Evolutionary conservation across 2,113 vertebrate genomes (phyloP).

Genomic region (Syngnathoides biaculeatus): DNA sequence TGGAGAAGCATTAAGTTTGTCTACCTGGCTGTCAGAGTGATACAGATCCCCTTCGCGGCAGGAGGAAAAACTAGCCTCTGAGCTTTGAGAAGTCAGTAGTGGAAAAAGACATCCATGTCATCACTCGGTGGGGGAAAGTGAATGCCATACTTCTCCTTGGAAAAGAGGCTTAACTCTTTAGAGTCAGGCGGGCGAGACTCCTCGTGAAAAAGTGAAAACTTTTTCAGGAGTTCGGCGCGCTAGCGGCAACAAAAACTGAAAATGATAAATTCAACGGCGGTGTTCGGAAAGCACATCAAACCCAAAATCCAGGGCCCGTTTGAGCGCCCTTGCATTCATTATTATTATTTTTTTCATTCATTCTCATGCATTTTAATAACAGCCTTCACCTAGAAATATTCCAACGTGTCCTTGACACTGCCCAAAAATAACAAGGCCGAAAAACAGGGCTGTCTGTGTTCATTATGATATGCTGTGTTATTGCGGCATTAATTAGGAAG

Average conservation of each 20-base stretch:
- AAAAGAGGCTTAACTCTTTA: slow-evolving; percentile 25
- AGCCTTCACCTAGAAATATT: slow-evolving; percentile 74
- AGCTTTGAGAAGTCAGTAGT: slow-evolving; percentile 31
- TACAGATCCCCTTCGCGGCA: slow-evolving; percentile 25
- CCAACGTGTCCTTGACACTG: slow-evolving; percentile 57
- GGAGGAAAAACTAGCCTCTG: slow-evolving; percentile 27
- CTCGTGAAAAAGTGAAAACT: slow-evolving; percentile 51
- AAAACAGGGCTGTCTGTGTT: slow-evolving; percentile 72
- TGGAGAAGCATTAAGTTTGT: slow-evolving; percentile 62
- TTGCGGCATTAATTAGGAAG: slow-evolving; percentile 75
- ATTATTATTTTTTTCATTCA: slow-evolving; percentile 71
- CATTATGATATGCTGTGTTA: slow-evolving; percentile 68
- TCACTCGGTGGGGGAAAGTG: slow-evolving; percentile 29
- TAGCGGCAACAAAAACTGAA: slow-evolving; percentile 54
- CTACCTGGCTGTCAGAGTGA: slow-evolving; percentile 56
- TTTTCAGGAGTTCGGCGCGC: slow-evolving; percentile 15
- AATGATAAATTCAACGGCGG: slow-evolving; percentile 65
- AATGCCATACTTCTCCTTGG: slow-evolving; percentile 38
- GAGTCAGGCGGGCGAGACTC: slow-evolving; percentile 16
- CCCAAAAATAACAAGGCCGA: slow-evolving; percentile 79
- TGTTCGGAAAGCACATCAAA: slow-evolving; percentile 69
- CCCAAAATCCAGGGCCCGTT: slow-evolving; percentile 49
- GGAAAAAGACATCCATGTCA: slow-evolving; percentile 39
- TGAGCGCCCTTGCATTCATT: slow-evolving; percentile 51
- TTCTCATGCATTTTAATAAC: slow-evolving; percentile 72